These are phyloP conservation scores for Dipodomys ordii DNA, from an alignment of 2,113 vertebrate species.

Conservation along the genomic window DNA sequence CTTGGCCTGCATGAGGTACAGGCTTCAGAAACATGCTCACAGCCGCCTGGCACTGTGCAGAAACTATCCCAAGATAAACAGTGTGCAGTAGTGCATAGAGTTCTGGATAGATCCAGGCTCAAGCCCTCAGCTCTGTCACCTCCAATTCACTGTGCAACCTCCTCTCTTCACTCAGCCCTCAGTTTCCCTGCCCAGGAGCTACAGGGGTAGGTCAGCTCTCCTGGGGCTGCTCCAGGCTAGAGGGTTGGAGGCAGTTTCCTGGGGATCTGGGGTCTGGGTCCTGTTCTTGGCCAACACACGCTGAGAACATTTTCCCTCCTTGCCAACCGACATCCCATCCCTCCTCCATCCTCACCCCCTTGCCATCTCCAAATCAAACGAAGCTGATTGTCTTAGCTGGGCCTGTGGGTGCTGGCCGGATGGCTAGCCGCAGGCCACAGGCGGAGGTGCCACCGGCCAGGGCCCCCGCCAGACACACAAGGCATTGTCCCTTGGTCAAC, in stretches of 20 bases:
- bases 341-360: constrained; percentile 64
- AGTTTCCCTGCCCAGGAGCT: constrained; percentile 40
- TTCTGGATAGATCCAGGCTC: not conserved
- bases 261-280: not conserved
- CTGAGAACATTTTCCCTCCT: constrained; percentile 63
- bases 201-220: not conserved
- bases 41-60: not conserved
- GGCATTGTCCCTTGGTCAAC: constrained; percentile 82
- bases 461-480: constrained; percentile 77
- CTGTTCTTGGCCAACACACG: not conserved
- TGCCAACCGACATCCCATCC: constrained; percentile 46
- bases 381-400: constrained; percentile 79
- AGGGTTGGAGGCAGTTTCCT: not conserved
- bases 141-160: not conserved
- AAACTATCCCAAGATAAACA: constrained; percentile 72
- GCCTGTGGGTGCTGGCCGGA: constrained; percentile 79
- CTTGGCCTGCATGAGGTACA: not conserved
- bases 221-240: constrained; percentile 2
- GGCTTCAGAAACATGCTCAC: not conserved
- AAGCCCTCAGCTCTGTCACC: not conserved
- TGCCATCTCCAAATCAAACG: constrained; percentile 73
- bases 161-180: constrained; percentile 15
- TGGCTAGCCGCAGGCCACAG: constrained; percentile 76
- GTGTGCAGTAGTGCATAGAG: not conserved
- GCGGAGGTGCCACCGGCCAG: constrained; percentile 75